phyloP scores from a whole-genome alignment of 2,888 invertebrate genomes.

The Willowsia nigromaculata region DNA sequence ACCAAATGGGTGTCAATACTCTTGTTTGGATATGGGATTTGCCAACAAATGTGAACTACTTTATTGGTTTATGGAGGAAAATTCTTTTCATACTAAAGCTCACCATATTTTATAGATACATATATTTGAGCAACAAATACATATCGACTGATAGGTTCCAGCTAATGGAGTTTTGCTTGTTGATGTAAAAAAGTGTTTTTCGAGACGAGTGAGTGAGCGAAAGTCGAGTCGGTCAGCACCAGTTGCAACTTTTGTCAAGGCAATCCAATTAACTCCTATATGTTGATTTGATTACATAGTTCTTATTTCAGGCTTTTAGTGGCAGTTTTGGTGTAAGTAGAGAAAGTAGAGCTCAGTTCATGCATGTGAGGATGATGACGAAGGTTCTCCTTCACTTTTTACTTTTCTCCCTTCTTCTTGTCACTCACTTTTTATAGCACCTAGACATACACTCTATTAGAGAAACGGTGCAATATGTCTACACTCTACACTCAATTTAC shows the following conservation, averaged over 20 bases:
- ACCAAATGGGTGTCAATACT: slow-evolving; percentile 26
- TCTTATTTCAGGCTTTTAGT: slow-evolving; percentile 36
- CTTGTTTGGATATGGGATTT: slow-evolving; percentile 22
- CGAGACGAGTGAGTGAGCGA: slow-evolving; percentile 29
- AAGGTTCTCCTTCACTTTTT: background rate
- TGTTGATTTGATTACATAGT: slow-evolving; percentile 60
- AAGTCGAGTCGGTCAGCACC: slow-evolving; percentile 53
- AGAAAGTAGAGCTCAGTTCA: background rate
- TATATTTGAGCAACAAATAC: background rate
- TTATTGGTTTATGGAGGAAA: background rate
- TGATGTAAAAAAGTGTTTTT: slow-evolving; percentile 25
- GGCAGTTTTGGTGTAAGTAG: background rate
- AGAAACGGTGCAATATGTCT: background rate
- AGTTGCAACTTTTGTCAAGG: slow-evolving; percentile 57
- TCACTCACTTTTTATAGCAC: background rate
- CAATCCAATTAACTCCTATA: slow-evolving; percentile 64
- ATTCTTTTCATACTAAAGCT: background rate
- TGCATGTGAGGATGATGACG: background rate
- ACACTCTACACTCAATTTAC: background rate
- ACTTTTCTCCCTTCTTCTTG: background rate
- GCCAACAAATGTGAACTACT: background rate
- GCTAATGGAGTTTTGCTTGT: slow-evolving; percentile 22
- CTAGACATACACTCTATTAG: background rate
- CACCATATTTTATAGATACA: background rate
- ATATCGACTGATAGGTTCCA: background rate